A percentile compares a stretch with the other conserved stretches of the same genome.
These are phyloP conservation scores for Aptenodytes patagonicus DNA, from an alignment of 2,113 vertebrate genomes.

Conservation along the genomic window DNA sequence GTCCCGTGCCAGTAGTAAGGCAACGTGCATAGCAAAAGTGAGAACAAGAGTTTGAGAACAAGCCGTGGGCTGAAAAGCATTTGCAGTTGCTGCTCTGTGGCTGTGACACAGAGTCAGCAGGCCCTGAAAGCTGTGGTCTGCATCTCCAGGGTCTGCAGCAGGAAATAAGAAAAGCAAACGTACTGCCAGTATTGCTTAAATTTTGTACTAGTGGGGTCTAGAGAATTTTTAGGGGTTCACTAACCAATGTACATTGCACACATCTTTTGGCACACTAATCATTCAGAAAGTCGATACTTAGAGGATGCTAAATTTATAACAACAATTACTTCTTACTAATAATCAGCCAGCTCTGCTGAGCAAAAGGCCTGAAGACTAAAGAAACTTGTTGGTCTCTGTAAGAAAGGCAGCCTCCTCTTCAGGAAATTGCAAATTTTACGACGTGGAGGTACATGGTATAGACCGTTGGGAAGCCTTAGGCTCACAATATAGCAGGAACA, in stretches of 20 bases:
- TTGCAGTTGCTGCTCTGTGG: background rate
- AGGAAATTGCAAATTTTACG: slow-evolving; percentile 60
- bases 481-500: background rate
- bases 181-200: background rate
- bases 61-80: background rate
- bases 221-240: background rate
- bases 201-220: background rate
- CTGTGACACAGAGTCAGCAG: background rate
- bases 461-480: background rate
- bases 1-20: background rate
- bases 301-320: background rate
- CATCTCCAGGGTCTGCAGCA: background rate
- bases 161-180: background rate
- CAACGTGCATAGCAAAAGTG: background rate
- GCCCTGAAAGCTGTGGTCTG: background rate
- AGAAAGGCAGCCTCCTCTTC: slow-evolving; percentile 30
- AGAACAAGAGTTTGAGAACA: background rate
- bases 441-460: background rate
- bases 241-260: background rate
- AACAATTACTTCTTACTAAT: background rate
- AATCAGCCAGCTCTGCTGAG: background rate
- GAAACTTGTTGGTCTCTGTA: background rate
- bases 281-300: background rate
- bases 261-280: background rate
- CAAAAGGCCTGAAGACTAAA: background rate